Base-by-base conservation (phyloP, 2,888 invertebrate genomes). In the Ceraclea dissimilis region DNA sequence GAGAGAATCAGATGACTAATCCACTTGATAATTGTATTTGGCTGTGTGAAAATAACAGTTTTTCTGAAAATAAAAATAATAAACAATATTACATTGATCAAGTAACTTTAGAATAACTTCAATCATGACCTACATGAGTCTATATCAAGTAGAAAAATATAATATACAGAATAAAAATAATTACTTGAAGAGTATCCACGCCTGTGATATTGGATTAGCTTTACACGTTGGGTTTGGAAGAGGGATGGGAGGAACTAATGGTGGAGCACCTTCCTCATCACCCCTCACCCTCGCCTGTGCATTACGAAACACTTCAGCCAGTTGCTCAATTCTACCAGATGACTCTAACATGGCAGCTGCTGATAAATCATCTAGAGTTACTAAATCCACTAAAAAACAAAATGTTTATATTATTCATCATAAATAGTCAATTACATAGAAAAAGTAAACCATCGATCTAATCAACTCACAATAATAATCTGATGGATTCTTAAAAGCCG, bases 321-420 rank as follows among this genome's bases (percentile, higher is more conserved):
- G 73, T 60, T 92, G 90, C 66, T 93, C 92, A 63, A 96, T 93
- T 64, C 96, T 82, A 59, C 93, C 93, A 8, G 93, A 92, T 0
- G 95, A 96, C 72, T 96, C 96, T 54, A 93, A 71, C 87, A 95
- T 89, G 20, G 96, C 95, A 66, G 96, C 96, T 2, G 92, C 89
- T 2, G 94, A 93, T 52, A 96, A 75, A 69, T 93, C 93, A 69
- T 96, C 96, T 64, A 95, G 71, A 0, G 96, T 96, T 18, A 95
- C 94, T 65, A 95, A 76, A 71, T 96, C 95, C 73, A 95, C 94
- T 94, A 70, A 1, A 34, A 34, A 33, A 19, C 22, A 34, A 19
- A 18, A 51, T 1, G 4, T 16, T 10, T 22, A 6, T 5, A 21
- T 50, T 5, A 16, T 50, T 13, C 22, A 13, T 16, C n/a, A 44